Evolutionary conservation across 2,888 invertebrate species (phyloP), one percentile per base, ranked within the genome.

Genomic region (Heliconius charithonia): DNA sequence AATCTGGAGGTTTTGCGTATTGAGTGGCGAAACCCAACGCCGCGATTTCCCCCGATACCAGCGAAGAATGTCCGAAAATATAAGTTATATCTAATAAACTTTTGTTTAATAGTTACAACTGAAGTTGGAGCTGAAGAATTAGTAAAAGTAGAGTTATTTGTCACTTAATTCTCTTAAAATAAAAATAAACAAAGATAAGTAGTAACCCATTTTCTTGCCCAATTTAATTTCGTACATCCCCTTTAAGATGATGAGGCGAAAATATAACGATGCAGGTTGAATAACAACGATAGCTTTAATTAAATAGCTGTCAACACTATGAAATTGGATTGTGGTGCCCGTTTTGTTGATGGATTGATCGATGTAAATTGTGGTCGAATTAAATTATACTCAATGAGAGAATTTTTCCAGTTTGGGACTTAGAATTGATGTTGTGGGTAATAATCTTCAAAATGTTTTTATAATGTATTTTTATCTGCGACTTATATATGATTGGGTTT

Each of bases 201-300:
- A 69, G 25, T 41, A 25, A 72, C 59, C 3, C 9, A 13, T 32
- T n/a, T n/a, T 56, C n/a, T 4, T 56, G 25, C 56, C 32, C 32
- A 56, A 56, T 56, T 56, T 32, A 71, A 56, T 59, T 56, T 72
- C 32, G 32, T 59, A n/a, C 12, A 51, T 66, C 16, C 29, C 29
- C 29, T 32, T 59, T 59, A 72, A 72, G 59, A 72, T 37, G 63
- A 75, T 32, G 13, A 69, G 41, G 56, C 76, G 13, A 69, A 67
- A 37, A 69, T 69, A 76, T 41, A 27, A 56, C 67, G 19, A 67
- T 41, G 41, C 67, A 37, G 10, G 67, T 56, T 69, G 76, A 76
- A 76, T 76, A 76, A 76, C 69, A 76, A 76, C n/a, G 59, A 76
- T 67, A 37, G 25, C 19, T 59, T 69, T 69, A 67, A 76, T 76